Conservation (phyloP, 2,113 vertebrate species). For the Hippolais icterina region DNA sequence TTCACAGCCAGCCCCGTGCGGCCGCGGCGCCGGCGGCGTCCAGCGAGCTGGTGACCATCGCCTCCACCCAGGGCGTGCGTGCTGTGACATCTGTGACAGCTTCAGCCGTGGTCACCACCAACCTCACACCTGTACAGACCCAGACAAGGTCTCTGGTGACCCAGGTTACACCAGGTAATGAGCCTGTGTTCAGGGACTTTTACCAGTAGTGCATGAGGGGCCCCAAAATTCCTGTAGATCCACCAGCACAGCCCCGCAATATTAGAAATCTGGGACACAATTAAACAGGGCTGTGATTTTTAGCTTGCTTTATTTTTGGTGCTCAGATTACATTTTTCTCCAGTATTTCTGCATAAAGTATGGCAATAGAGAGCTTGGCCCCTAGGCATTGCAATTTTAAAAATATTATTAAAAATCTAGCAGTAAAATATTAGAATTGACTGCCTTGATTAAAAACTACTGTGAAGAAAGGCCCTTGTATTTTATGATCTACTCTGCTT, state of each 20-base stretch:
- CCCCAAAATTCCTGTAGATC: not conserved
- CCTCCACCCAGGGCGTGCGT: constrained; percentile 82
- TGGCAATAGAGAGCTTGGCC: not conserved
- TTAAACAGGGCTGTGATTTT: not conserved
- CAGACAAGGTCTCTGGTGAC: constrained; percentile 83
- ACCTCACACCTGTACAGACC: constrained; percentile 81
- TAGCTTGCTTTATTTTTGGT: not conserved
- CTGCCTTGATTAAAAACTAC: not conserved
- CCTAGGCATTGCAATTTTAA: not conserved
- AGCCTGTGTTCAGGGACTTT: not conserved
- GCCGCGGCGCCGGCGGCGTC: constrained; percentile 72
- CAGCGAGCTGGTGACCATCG: constrained; percentile 84
- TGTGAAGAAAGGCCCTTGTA: not conserved
- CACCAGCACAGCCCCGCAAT: accelerated
- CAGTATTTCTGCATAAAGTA: not conserved
- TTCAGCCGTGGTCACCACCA: constrained; percentile 84
- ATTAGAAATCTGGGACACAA: not conserved
- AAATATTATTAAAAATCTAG: not conserved
- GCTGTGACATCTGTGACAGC: constrained; percentile 84
- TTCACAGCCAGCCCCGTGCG: constrained; percentile 86
- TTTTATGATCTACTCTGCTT: not conserved
- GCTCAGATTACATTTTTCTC: not conserved
- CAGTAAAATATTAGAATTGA: not conserved
- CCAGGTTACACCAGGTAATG: constrained; percentile 82
- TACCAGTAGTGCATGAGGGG: accelerated